These are phyloP conservation scores for Scaptomyza cyrtandrae DNA, from an alignment of 2,888 invertebrate genomes.

Conservation along the genomic window DNA sequence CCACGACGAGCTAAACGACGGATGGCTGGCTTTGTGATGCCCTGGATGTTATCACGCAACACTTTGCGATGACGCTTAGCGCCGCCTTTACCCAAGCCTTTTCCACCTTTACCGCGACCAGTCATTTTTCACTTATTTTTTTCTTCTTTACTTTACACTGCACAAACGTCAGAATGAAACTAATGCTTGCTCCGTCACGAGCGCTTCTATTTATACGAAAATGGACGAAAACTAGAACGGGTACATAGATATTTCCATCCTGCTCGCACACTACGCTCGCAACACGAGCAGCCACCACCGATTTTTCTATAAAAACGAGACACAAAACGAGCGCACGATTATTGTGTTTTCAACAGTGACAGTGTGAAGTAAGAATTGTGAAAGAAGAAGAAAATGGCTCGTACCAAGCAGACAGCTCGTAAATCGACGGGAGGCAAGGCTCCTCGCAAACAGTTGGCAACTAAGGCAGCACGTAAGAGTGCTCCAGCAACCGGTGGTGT, in stretches of 20 bases:
- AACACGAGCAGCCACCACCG: constrained; percentile 1
- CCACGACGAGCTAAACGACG: constrained; percentile 89
- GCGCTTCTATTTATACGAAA: constrained; percentile 73
- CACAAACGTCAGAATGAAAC: no score
- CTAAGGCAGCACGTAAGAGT: constrained; percentile 41
- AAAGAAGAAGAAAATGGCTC: constrained; percentile 4
- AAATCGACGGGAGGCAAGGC: constrained; percentile 40
- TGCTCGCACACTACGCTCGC: not conserved
- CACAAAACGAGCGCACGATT: constrained; percentile 84
- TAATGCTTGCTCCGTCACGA: no score
- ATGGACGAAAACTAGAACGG: not conserved
- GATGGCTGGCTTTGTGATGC: constrained; percentile 91
- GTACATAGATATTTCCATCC: not conserved
- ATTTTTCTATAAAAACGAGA: constrained; percentile 2
- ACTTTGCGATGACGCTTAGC: constrained; percentile 94
- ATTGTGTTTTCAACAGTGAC: constrained; percentile 11
- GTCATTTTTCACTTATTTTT: no score
- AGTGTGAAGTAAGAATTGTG: constrained; percentile 13
- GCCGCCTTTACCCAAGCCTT: constrained; percentile 91
- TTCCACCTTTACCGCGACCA: constrained; percentile 90
- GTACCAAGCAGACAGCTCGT: constrained; percentile 14
- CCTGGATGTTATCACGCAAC: constrained; percentile 91
- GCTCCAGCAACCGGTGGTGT: constrained; percentile 35
- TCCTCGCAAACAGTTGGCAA: constrained; percentile 45
- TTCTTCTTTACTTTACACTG: no score